phyloP scores from a whole-genome alignment of 2,113 vertebrate genomes.

The Oriolus oriolus region DNA sequence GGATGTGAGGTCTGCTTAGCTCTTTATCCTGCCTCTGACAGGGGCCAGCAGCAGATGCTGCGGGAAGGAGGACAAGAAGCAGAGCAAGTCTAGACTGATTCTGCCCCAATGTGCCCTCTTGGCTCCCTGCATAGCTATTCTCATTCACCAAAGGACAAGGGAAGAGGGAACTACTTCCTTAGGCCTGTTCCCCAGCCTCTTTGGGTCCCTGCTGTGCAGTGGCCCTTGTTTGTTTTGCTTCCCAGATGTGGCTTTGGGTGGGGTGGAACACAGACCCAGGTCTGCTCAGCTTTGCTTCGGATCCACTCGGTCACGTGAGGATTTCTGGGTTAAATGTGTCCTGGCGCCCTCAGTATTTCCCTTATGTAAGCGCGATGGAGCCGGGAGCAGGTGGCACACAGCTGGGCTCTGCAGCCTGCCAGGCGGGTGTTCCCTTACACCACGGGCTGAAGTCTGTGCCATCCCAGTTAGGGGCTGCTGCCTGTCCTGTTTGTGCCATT shows the following conservation, averaged over 20 bases:
- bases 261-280: not conserved
- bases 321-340: not conserved
- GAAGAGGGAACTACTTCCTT: not conserved
- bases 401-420: not conserved
- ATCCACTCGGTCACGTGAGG: not conserved
- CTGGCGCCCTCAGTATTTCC: not conserved
- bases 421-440: not conserved
- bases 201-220: fast-evolving
- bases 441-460: fast-evolving
- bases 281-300: not conserved
- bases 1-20: not conserved
- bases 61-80: not conserved
- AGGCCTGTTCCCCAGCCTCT: not conserved
- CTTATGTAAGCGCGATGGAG: not conserved
- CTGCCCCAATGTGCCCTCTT: not conserved
- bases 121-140: not conserved
- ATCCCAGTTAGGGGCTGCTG: not conserved
- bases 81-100: not conserved
- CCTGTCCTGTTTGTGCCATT: not conserved
- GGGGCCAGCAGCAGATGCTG: not conserved
- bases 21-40: not conserved
- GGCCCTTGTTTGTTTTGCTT: not conserved
- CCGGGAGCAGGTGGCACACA: not conserved
- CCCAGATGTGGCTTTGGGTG: not conserved
- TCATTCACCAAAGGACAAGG: not conserved